A percentile compares a stretch with the other conserved stretches of the same genome.
Evolutionary conservation across 30 jellyfish, hydroid and myxozoan genomes (phyloP).

Genomic region (Nemopilema nomurai): DNA sequence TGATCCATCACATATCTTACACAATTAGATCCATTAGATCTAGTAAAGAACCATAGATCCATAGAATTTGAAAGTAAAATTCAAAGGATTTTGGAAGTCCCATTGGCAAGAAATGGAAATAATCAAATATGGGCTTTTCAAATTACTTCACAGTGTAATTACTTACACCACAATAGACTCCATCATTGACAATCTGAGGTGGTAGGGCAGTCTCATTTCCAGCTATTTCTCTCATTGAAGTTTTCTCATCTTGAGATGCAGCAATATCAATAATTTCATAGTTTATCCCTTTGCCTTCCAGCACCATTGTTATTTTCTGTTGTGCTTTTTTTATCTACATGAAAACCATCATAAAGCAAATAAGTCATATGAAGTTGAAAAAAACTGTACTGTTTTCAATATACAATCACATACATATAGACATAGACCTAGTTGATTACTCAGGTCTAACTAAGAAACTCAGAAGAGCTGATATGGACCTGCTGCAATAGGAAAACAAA

Average conservation of each 20-base stretch:
- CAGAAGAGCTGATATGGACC: conserved; percentile 34
- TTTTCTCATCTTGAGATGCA: conserved; percentile 55
- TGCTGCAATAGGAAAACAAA: conserved; percentile 1
- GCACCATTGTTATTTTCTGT: conserved; percentile 59
- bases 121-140: too few relatives aligned
- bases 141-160: too few relatives aligned
- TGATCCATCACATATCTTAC: too few relatives aligned
- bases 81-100: too few relatives aligned
- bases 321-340: conserved; percentile 66
- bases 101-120: too few relatives aligned
- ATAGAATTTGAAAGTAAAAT: too few relatives aligned
- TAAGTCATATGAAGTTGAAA: neutral
- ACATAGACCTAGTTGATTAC: conserved; percentile 12
- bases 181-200: conserved; percentile 64
- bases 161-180: conserved; percentile 64
- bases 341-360: neutral
- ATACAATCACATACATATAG: neutral
- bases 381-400: too few relatives aligned
- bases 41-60: too few relatives aligned
- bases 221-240: conserved; percentile 59
- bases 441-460: conserved; percentile 34
- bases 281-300: conserved; percentile 50
- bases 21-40: too few relatives aligned
- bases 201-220: conserved; percentile 66
- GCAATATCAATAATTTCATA: conserved; percentile 69